phyloP scores from a whole-genome alignment of 2,888 invertebrate genomes.

The Acrobasis repandana region DNA sequence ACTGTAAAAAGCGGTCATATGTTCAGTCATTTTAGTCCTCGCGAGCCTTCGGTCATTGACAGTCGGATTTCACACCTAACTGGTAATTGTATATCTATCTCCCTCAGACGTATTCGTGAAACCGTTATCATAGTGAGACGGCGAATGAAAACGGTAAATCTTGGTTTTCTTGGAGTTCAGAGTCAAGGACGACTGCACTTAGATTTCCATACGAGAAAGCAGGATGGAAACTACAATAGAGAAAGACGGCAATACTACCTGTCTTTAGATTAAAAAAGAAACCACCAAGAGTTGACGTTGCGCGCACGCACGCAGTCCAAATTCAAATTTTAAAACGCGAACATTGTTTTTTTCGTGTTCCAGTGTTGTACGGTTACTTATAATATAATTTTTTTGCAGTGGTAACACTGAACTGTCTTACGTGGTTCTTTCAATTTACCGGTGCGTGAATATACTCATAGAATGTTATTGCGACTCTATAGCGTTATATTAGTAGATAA shows the following conservation, averaged over 20 bases:
- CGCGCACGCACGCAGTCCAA: slow-evolving; percentile 54
- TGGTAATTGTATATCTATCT: slow-evolving; percentile 54
- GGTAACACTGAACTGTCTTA: slow-evolving; percentile 55
- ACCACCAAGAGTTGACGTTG: slow-evolving; percentile 49
- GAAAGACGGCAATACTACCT: slow-evolving; percentile 44
- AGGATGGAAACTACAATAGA: slow-evolving; percentile 43
- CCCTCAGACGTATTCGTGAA: slow-evolving; percentile 40
- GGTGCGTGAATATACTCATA: slow-evolving; percentile 41
- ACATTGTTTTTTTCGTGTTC: slow-evolving; percentile 28
- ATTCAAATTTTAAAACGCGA: slow-evolving; percentile 44
- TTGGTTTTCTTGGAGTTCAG: slow-evolving; percentile 57
- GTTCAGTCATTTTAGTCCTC: slow-evolving; percentile 69
- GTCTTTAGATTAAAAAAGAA: slow-evolving; percentile 58
- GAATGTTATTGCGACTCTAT: slow-evolving; percentile 3
- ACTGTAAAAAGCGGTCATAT: slow-evolving; percentile 59
- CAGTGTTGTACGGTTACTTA: slow-evolving; percentile 38
- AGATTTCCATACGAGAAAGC: slow-evolving; percentile 44
- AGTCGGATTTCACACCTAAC: slow-evolving; percentile 61
- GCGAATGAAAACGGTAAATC: slow-evolving; percentile 68
- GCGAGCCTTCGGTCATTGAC: slow-evolving; percentile 74
- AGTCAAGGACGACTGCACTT: slow-evolving; percentile 77
- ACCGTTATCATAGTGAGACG: slow-evolving; percentile 44
- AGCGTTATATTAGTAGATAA: slow-evolving; percentile 15
- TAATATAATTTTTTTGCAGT: slow-evolving; percentile 39
- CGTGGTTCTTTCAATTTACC: slow-evolving; percentile 53